Evolutionary conservation across 1,140 invertebrate genomes (phyloP).

Genomic region (Reticulitermes speratus): DNA sequence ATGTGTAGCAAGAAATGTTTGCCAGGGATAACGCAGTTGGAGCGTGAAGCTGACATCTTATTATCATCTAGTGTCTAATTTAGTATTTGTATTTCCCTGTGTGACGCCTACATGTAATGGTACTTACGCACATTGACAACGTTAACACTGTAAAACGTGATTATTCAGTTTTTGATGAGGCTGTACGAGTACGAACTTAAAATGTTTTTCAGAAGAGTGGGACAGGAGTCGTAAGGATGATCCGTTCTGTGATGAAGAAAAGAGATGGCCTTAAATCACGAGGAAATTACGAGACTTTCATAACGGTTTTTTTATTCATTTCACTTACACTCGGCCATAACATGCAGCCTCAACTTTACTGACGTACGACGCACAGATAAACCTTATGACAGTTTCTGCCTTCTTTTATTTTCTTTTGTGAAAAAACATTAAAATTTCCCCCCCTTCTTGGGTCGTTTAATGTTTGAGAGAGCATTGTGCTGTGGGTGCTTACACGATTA

Average conservation of each 20-base stretch:
- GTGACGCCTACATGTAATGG: no score
- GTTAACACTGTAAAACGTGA: neutral
- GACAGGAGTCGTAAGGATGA: neutral
- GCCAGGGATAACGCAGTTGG: no score
- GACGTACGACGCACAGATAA: no score
- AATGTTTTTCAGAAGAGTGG: neutral
- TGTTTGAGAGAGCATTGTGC: neutral
- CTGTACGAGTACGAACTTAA: neutral
- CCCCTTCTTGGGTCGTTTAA: neutral
- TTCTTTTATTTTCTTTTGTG: no score
- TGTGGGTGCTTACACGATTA: neutral
- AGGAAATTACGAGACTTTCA: neutral
- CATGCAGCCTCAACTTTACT: no score
- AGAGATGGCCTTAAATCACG: neutral
- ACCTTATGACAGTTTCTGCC: no score
- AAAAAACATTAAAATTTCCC: no score
- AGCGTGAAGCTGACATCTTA: no score
- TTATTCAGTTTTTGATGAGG: neutral
- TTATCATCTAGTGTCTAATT: no score
- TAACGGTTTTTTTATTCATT: neutral
- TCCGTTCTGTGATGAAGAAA: neutral
- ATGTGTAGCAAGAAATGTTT: no score
- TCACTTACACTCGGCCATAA: neutral
- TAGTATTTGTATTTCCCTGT: no score
- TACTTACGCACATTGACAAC: no score